A percentile compares a stretch with the other conserved stretches of the same genome.
phyloP scores from a whole-genome alignment of 2,888 invertebrate genomes.

The Lomographa bimaculata region DNA sequence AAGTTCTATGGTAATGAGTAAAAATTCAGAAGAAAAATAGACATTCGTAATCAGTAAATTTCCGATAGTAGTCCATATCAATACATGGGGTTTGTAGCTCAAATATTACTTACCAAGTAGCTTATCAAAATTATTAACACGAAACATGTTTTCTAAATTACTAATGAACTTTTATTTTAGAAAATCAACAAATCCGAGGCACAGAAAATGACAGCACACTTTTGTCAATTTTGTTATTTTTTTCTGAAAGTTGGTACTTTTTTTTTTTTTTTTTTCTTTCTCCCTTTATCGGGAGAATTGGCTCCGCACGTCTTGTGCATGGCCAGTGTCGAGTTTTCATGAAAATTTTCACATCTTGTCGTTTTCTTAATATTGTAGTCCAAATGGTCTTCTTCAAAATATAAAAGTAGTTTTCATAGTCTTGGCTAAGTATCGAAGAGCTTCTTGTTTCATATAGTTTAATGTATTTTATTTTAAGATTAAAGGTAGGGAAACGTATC shows the following conservation, averaged over 20 bases:
- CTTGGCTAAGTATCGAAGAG: too few relatives aligned
- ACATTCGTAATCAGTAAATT: conserved; percentile 12
- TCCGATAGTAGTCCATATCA: background rate
- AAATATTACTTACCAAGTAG: conserved; percentile 81
- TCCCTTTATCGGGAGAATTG: too few relatives aligned
- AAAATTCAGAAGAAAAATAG: conserved; percentile 20
- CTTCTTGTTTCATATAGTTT: too few relatives aligned
- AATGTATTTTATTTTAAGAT: too few relatives aligned
- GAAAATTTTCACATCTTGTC: too few relatives aligned
- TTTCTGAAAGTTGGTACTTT: conserved; percentile 29
- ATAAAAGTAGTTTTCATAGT: too few relatives aligned
- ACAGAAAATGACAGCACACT: conserved; percentile 77
- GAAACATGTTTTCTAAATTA: conserved; percentile 81
- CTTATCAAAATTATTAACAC: conserved; percentile 85
- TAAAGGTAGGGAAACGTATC: too few relatives aligned
- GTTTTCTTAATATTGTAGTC: too few relatives aligned
- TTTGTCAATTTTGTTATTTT: conserved; percentile 67
- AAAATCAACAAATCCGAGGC: conserved; percentile 69
- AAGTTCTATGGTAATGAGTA: conserved; percentile 30
- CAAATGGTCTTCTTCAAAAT: too few relatives aligned
- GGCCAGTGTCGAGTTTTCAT: too few relatives aligned
- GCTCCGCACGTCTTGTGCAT: too few relatives aligned
- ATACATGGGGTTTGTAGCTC: conserved; percentile 2
- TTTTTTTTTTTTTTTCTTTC: too few relatives aligned
- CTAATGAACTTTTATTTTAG: conserved; percentile 63